Conservation (phyloP, 2,888 invertebrate species). For the Drosophila colorata region DNA sequence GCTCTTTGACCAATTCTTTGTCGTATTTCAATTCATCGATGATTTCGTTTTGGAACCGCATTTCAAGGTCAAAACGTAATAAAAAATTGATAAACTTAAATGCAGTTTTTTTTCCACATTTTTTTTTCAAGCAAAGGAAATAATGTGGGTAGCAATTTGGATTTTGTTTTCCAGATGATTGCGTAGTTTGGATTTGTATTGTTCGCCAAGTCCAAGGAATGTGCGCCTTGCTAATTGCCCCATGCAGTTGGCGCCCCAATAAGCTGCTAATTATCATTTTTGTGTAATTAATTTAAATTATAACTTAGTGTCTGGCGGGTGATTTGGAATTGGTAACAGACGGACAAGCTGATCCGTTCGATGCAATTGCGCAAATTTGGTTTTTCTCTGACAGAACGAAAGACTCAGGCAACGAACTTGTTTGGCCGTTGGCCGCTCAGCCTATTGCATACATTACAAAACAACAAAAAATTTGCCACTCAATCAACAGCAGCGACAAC, state of each 20-base stretch:
- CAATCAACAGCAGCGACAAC: conserved; percentile 57
- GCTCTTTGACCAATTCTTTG: conserved; percentile 10
- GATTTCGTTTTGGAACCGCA: conserved; percentile 52
- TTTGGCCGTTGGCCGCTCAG: conserved; percentile 43
- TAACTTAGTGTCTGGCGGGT: conserved; percentile 34
- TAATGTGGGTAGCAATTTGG: conserved; percentile 51
- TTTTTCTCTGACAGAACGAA: conserved; percentile 59
- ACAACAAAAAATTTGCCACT: conserved; percentile 68
- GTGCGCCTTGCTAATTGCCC: background rate
- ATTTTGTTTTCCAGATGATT: conserved; percentile 1
- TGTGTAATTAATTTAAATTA: conserved; percentile 72
- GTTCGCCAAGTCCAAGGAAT: conserved; percentile 5
- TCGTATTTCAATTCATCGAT: conserved; percentile 14
- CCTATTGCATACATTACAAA: conserved; percentile 55
- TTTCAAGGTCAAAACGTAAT: conserved; percentile 57
- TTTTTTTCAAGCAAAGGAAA: background rate
- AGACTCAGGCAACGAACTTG: conserved; percentile 75
- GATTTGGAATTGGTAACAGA: conserved; percentile 16
- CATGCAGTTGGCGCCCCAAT: conserved; percentile 8
- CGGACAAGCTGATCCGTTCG: conserved; percentile 24
- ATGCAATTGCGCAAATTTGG: conserved; percentile 45
- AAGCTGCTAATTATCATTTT: conserved; percentile 54
- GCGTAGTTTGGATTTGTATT: background rate
- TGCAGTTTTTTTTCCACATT: conserved; percentile 31
- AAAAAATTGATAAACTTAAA: conserved; percentile 35